Evolutionary conservation across 2,888 invertebrate genomes (phyloP), one percentile per base, ranked within the genome.

Genomic region (Pseudococcus longispinus): DNA sequence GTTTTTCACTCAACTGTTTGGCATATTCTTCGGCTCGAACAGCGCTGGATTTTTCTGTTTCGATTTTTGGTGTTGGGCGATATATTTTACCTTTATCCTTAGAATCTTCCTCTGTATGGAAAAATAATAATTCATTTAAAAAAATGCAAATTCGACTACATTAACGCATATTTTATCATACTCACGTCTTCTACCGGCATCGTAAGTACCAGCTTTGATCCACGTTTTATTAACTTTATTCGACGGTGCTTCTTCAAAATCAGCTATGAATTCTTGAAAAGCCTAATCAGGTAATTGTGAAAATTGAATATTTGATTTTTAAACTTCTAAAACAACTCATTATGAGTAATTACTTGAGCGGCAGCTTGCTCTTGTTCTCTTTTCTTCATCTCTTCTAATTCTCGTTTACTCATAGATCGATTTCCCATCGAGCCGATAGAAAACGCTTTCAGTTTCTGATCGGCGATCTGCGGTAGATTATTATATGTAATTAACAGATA

Each of bases 131-230:
- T 1, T 60, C 1, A 5, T 44, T 9, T 5, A 44, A 44, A 44
- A 3, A 11, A 44, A 6, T 44, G 44, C 3, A 13, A 44, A 44
- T 44, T 13, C 9, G 13, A 44, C 2, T 11, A 13, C 1, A 23
- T 26, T 1, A 74, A 77, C 2, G 32, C 6, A 32, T 32, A 74
- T 26, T 1, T 29, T 18, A 15, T 18, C 29, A 60, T 86, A 91
- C 93, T 93, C 92, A 96, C 96, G 96, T 92, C 97, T 93, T 88
- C 96, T 95, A 37, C 97, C 97, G 84, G 97, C 97, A 94, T 98
- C 97, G 90, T 98, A 98, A 0, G 98, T 97, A 86, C 98, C 98
- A 87, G 98, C 99, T 91, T 98, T 97, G 8, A 99, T 96, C 97
- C 99, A 99, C 74, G 98, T 95, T 92, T 98, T 98, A 83, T 92